These are phyloP conservation scores for Drosophila leonis DNA, from an alignment of 2,888 invertebrate genomes.

Conservation along the genomic window DNA sequence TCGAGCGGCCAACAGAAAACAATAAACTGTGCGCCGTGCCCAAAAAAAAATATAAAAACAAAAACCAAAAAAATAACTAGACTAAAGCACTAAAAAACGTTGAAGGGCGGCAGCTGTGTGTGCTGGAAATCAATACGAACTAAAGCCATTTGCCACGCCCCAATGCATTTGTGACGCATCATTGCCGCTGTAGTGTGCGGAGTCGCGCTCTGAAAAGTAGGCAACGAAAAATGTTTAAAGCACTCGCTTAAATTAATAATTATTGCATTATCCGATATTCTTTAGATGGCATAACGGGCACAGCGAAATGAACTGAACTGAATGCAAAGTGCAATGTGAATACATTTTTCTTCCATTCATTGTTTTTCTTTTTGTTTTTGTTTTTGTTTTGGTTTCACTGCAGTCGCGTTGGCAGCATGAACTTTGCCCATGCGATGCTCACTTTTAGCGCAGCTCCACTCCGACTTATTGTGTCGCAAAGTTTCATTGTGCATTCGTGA, in stretches of 20 bases:
- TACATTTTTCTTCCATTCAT: background rate
- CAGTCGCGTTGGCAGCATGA: conserved; percentile 11
- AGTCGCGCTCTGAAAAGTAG: conserved; percentile 50
- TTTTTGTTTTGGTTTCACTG: conserved; percentile 13
- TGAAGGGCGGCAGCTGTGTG: conserved; percentile 19
- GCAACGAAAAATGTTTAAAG: conserved; percentile 49
- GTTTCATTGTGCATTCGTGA: conserved; percentile 65
- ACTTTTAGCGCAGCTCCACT: conserved; percentile 10
- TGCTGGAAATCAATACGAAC: conserved; percentile 64
- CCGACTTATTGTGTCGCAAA: conserved; percentile 51
- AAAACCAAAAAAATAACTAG: conserved; percentile 10
- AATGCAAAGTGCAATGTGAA: conserved; percentile 27
- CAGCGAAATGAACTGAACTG: conserved; percentile 1
- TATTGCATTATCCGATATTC: conserved; percentile 15
- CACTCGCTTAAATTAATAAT: conserved; percentile 25
- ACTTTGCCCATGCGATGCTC: conserved; percentile 6
- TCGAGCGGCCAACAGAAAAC: conserved; percentile 66
- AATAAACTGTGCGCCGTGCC: conserved; percentile 66
- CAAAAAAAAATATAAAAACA: conserved; percentile 38
- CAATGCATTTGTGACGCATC: conserved; percentile 42
- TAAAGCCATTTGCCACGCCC: conserved; percentile 54
- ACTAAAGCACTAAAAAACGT: conserved; percentile 8
- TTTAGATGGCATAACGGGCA: background rate
- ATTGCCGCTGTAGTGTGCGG: conserved; percentile 31
- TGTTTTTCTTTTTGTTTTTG: background rate